Evolutionary conservation across 2,888 invertebrate genomes (phyloP), one percentile per base, ranked within the genome.

Genomic region (Osedax frankpressi): DNA sequence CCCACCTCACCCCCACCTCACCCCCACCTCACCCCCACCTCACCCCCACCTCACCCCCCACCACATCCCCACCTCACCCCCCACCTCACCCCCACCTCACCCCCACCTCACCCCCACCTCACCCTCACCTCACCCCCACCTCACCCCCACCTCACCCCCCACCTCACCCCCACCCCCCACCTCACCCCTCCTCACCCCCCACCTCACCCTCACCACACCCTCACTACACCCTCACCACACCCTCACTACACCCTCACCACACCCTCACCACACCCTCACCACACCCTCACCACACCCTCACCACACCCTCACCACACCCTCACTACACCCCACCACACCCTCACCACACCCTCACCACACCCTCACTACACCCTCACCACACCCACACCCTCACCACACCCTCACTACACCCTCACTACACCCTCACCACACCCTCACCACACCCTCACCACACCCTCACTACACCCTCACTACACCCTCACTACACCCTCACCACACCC

Each of bases 1-100:
- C 76, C 71, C 2, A 82, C 83, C 24, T 79, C 79, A 14, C 81
- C 81, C 1, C 77, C 76, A n/a, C n/a, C n/a, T n/a, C n/a, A n/a
- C n/a, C n/a, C 30, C 24, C 30, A 63, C 19, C 59, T 14, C 0
- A 27, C 28, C 19, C 29, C 24, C 28, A 11, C 70, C 28, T 11
- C 25, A 59, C 29, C 30, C 30, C 29, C 14, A 29, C 14, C n/a
- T 11, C 24, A 11, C n/a, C n/a, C 14, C 14, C 14, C 28, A 24
- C n/a, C 27, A 11, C n/a, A 6, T n/a, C 11, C 25, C 3, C 14
- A 19, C 28, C 24, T 14, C 30, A 26, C 26, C 62, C 11, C 24
- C 28, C 63, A 76, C 11, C n/a, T n/a, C n/a, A n/a, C n/a, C n/a
- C n/a, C n/a, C n/a, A n/a, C n/a, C n/a, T n/a, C n/a, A n/a, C n/a